Evolutionary conservation across 2,797 vertebrate species (phyloP).

Genomic region (Adrianichthys oophorus): DNA sequence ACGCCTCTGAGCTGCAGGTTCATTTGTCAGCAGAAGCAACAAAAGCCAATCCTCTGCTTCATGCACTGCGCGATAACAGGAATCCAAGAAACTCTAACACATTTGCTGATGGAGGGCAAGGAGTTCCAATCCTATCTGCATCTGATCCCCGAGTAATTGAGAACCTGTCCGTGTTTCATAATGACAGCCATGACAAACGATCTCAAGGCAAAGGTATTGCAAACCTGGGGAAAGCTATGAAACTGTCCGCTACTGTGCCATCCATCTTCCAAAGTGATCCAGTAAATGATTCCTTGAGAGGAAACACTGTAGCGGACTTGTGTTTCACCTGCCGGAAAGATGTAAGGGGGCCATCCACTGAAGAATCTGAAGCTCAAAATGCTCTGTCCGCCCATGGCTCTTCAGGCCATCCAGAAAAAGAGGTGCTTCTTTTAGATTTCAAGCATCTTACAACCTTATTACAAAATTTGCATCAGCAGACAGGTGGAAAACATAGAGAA

Average conservation of each 20-base stretch:
- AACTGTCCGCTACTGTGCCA: constrained; percentile 25
- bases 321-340: constrained; percentile 57
- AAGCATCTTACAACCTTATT: constrained; percentile 32
- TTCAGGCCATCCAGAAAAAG: constrained; percentile 11
- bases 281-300: constrained; percentile 31
- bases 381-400: constrained; percentile 19
- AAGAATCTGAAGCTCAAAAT: constrained; percentile 35
- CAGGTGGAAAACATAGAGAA: constrained; percentile 14
- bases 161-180: constrained; percentile 40
- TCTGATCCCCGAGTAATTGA: constrained; percentile 59
- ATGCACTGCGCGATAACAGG: constrained; percentile 45
- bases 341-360: constrained; percentile 25
- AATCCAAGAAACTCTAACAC: constrained; percentile 49
- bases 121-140: constrained; percentile 53
- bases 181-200: constrained; percentile 53
- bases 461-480: constrained; percentile 17
- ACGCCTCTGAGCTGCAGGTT: constrained; percentile 37
- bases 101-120: constrained; percentile 41
- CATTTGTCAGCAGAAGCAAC: constrained; percentile 42
- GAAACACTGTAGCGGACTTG: constrained; percentile 36
- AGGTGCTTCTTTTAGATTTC: constrained; percentile 26
- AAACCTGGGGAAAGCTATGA: constrained; percentile 25
- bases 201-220: constrained; percentile 36
- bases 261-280: constrained; percentile 47
- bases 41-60: constrained; percentile 49